These are phyloP conservation scores for Salticus scenicus DNA, from an alignment of 2,888 invertebrate genomes.

Conservation along the genomic window DNA sequence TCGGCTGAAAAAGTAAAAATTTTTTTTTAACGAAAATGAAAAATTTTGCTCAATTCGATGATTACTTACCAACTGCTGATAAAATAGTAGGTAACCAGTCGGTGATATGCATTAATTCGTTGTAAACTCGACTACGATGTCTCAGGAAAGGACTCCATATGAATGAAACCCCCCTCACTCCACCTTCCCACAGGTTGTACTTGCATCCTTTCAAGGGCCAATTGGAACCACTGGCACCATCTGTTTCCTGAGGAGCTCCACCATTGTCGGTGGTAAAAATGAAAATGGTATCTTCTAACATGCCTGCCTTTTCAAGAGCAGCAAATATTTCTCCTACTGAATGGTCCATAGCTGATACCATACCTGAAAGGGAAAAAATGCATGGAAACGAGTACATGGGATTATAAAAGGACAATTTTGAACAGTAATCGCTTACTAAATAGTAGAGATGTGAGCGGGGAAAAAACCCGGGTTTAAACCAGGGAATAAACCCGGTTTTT, in stretches of 20 bases:
- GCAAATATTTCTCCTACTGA: slow-evolving; percentile 87
- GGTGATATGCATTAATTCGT: slow-evolving; percentile 84
- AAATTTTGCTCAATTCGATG: too few species aligned
- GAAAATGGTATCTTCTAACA: slow-evolving; percentile 88
- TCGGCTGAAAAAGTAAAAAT: background rate
- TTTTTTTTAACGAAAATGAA: background rate
- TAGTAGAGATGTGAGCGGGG: too few species aligned
- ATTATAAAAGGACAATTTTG: too few species aligned
- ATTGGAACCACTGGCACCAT: slow-evolving; percentile 79
- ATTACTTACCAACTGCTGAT: slow-evolving; percentile 81
- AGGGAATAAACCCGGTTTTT: too few species aligned
- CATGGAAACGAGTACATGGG: too few species aligned
- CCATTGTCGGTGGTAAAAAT: slow-evolving; percentile 93
- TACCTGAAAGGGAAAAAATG: too few species aligned
- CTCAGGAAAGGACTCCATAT: slow-evolving; percentile 85
- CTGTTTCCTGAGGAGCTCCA: slow-evolving; percentile 81
- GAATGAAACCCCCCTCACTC: slow-evolving; percentile 86
- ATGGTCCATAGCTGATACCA: slow-evolving; percentile 89
- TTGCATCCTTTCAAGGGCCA: slow-evolving; percentile 78
- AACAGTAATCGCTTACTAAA: too few species aligned
- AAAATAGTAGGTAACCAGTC: slow-evolving; percentile 94
- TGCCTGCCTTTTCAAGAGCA: slow-evolving; percentile 81
- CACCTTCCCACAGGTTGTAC: slow-evolving; percentile 92
- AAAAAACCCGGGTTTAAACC: too few species aligned
- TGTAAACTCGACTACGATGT: slow-evolving; percentile 77